phyloP scores from a whole-genome alignment of 1,140 invertebrate species.

The Sarcophaga peregrina region DNA sequence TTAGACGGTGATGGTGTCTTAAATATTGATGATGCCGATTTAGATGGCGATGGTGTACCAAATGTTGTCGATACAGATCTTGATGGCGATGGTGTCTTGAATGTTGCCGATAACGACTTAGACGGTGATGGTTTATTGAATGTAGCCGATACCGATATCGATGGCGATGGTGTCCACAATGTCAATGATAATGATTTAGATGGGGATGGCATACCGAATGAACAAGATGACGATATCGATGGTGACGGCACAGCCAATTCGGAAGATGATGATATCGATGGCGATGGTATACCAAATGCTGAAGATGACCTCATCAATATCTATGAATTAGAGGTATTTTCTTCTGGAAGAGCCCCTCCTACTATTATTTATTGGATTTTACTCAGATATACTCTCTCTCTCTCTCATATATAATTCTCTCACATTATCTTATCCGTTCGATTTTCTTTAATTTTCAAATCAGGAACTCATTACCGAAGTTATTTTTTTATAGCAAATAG shows the following conservation, averaged over 20 bases:
- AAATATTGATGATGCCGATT: constrained; percentile 63
- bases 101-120: constrained; percentile 48
- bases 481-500: constrained; percentile 24
- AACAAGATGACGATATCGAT: constrained; percentile 63
- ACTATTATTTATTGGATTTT: background rate
- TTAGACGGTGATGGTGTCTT: constrained; percentile 58
- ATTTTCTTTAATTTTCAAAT: background rate
- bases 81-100: constrained; percentile 50
- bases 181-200: constrained; percentile 54
- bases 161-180: constrained; percentile 46
- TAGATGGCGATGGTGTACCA: constrained; percentile 65
- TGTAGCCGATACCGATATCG: constrained; percentile 43
- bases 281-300: constrained; percentile 54
- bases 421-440: background rate
- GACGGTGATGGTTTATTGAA: constrained; percentile 46
- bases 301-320: constrained; percentile 53
- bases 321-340: constrained; percentile 7
- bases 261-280: constrained; percentile 63
- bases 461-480: background rate
- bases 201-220: constrained; percentile 58
- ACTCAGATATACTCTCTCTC: background rate
- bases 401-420: constrained; percentile 7
- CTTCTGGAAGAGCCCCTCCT: constrained; percentile 20
- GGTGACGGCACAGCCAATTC: constrained; percentile 58
- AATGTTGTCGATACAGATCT: constrained; percentile 56